Evolutionary conservation across 2,113 vertebrate species (phyloP), one percentile per base, ranked within the genome.

Genomic region (Poeciliopsis prolifica): DNA sequence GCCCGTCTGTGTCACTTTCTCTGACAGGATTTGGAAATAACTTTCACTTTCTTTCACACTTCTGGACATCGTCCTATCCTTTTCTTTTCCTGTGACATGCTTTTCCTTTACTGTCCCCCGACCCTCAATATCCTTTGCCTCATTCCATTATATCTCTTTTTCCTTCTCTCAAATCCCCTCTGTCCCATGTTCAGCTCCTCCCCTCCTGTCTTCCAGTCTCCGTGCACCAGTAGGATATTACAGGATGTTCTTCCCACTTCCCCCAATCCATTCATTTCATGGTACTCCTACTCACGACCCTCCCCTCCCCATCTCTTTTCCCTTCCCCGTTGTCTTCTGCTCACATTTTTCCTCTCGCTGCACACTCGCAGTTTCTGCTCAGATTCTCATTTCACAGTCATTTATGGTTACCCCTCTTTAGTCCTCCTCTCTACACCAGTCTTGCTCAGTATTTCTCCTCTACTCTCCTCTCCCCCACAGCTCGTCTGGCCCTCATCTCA

Each of bases 351-450:
- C 62, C 77, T 76, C 64, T 75, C 79, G 33, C 72, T 83, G 77
- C 82, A 81, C 79, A 60, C 79, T 85, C 42, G 24, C 51, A 8
- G 86, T 70, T 83, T 82, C 74, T 89, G 64, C 73, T 90, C 51
- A 35, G 88, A 88, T 92, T 91, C 88, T 92, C 86, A 92, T 93
- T 93, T 93, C 92, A 93, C 92, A 93, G 85, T 91, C 87, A 92
- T 92, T 92, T 92, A 89, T 84, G 85, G 90, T 85, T 87, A 88
- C 89, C 86, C 88, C 77, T 86, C 87, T 87, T 14, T 82, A 88
- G 83, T 83, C 86, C 72, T 74, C 78, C 68, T 78, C 82, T 82
- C 79, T 72, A 77, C 80, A 31, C 80, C 73, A 71, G 61, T 63
- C 77, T n/a, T 66, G n/a, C 80, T 60, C 77, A 30, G 17, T 26